Evolutionary conservation across 2,888 invertebrate genomes (phyloP).

Genomic region (Papilio protenor): DNA sequence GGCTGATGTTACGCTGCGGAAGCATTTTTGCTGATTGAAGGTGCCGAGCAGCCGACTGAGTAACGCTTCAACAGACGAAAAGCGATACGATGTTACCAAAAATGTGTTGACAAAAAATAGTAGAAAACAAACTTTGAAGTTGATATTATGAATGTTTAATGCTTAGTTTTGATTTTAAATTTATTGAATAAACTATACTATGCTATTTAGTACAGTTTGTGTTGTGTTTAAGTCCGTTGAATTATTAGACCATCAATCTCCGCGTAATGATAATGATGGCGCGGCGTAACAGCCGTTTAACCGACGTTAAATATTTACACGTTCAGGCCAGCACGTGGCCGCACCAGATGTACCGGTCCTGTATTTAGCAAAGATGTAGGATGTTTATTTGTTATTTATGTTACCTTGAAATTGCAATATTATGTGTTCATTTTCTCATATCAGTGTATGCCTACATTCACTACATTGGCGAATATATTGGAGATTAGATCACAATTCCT

Average conservation of each 20-base stretch:
- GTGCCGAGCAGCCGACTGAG: constrained; percentile 12
- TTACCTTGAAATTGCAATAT: constrained; percentile 7
- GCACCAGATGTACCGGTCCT: constrained; percentile 44
- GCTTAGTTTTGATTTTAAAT: not conserved
- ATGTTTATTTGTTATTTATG: constrained; percentile 7
- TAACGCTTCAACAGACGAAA: constrained; percentile 46
- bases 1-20: constrained; percentile 48
- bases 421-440: not conserved
- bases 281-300: constrained; percentile 74
- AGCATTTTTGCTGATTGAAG: constrained; percentile 52
- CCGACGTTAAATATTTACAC: constrained; percentile 72
- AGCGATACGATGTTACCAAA: not conserved
- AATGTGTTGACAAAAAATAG: constrained; percentile 7
- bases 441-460: not conserved
- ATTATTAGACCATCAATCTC: constrained; percentile 78
- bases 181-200: not conserved
- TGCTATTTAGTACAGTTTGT: not conserved
- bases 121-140: not conserved
- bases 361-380: constrained; percentile 27
- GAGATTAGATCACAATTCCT: not conserved
- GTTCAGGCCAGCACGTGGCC: constrained; percentile 51
- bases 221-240: constrained; percentile 54
- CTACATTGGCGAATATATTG: constrained; percentile 4
- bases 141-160: not conserved
- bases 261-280: constrained; percentile 71